A percentile compares a stretch with the other conserved stretches of the same genome.
These are phyloP conservation scores for Harlomillsia oculata DNA, from an alignment of 1,140 invertebrate species.

Conservation along the genomic window DNA sequence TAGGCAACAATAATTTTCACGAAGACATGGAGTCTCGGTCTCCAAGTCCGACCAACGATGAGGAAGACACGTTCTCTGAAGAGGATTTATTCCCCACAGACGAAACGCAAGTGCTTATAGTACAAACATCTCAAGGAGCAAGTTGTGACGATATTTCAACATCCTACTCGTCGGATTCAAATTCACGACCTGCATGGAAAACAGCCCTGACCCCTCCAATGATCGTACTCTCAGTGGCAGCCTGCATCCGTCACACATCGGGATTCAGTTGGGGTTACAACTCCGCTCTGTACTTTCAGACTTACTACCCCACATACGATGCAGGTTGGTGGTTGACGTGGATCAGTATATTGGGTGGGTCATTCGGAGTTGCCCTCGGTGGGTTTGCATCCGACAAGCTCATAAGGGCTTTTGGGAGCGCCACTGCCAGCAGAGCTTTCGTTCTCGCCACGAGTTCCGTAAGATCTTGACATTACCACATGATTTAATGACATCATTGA, in stretches of 20 bases:
- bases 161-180: no score
- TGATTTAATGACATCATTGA: no score
- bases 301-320: constrained; percentile 75
- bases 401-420: constrained; percentile 74
- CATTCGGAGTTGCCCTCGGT: constrained; percentile 69
- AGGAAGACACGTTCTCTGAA: no score
- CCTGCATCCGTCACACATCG: constrained; percentile 74
- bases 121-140: background rate
- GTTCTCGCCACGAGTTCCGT: constrained; percentile 69
- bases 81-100: no score
- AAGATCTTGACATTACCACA: no score
- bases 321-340: constrained; percentile 77
- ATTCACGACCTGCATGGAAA: constrained; percentile 31
- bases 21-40: no score
- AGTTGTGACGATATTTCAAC: no score
- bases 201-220: constrained; percentile 64
- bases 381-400: constrained; percentile 83
- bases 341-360: constrained; percentile 75
- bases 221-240: constrained; percentile 69
- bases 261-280: constrained; percentile 83
- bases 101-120: constrained; percentile 3
- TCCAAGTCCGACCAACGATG: no score
- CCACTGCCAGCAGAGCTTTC: constrained; percentile 67
- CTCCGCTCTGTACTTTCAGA: constrained; percentile 74
- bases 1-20: no score